phyloP scores from a whole-genome alignment of 2,888 invertebrate genomes.

The Tachina fera region DNA sequence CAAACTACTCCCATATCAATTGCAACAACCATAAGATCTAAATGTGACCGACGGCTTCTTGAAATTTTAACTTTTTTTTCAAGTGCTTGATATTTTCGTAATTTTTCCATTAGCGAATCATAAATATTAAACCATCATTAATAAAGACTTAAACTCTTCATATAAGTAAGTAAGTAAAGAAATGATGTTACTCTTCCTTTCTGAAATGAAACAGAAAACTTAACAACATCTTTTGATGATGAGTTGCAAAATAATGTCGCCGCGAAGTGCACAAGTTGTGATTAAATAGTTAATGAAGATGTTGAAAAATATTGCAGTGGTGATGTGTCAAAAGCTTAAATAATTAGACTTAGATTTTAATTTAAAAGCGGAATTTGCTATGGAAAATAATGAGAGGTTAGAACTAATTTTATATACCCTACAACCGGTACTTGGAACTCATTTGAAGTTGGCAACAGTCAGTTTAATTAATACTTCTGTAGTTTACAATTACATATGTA shows the following conservation, averaged over 20 bases:
- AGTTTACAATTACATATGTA: no score
- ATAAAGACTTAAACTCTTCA: conserved; percentile 17
- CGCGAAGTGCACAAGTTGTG: conserved; percentile 39
- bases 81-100: conserved; percentile 11
- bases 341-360: conserved; percentile 20
- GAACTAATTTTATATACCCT: neutral
- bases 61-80: neutral
- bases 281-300: conserved; percentile 54
- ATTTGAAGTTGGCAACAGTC: conserved; percentile 64
- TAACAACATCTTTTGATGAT: conserved; percentile 37
- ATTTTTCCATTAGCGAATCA: conserved; percentile 44
- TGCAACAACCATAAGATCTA: neutral
- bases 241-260: conserved; percentile 27
- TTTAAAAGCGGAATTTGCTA: neutral
- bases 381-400: neutral
- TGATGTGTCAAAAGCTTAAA: conserved; percentile 33
- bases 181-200: neutral
- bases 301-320: conserved; percentile 2
- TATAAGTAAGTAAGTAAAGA: neutral
- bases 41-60: neutral
- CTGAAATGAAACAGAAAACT: conserved; percentile 29
- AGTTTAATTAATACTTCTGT: no score
- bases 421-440: neutral
- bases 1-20: neutral
- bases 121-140: conserved; percentile 60